These are phyloP conservation scores for Arnoldichthys spilopterus DNA, from an alignment of 2,797 vertebrate genomes.

Conservation along the genomic window DNA sequence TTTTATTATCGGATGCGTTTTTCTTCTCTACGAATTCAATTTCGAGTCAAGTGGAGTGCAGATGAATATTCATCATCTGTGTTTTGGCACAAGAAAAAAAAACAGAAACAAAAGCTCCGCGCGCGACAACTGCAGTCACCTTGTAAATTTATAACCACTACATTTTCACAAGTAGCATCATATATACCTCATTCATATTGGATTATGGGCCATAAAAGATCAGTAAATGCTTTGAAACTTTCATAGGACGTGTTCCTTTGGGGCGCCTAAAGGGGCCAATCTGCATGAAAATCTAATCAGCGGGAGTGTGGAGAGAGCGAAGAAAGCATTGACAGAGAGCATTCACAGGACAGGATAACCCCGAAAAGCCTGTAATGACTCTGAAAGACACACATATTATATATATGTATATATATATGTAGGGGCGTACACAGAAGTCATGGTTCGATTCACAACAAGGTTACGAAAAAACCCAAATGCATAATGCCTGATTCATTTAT, in stretches of 20 bases:
- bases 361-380: too few species aligned
- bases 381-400: too few species aligned
- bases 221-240: constrained; percentile 10
- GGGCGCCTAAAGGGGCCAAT: neutral
- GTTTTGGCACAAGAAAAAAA: neutral
- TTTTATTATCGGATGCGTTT: neutral
- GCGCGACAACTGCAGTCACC: neutral
- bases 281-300: constrained; percentile 38
- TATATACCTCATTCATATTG: neutral
- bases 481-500: too few species aligned
- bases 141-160: neutral
- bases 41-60: neutral
- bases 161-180: neutral
- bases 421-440: too few species aligned
- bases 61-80: neutral
- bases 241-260: constrained; percentile 11
- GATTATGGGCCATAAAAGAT: neutral
- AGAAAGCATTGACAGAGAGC: too few species aligned
- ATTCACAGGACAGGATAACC: neutral
- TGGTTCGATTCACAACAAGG: too few species aligned
- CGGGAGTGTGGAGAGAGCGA: neutral
- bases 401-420: too few species aligned
- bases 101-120: neutral
- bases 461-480: too few species aligned
- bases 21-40: neutral